Base-by-base conservation (phyloP, 23 tunicate species). In the Pegea sp. region DNA sequence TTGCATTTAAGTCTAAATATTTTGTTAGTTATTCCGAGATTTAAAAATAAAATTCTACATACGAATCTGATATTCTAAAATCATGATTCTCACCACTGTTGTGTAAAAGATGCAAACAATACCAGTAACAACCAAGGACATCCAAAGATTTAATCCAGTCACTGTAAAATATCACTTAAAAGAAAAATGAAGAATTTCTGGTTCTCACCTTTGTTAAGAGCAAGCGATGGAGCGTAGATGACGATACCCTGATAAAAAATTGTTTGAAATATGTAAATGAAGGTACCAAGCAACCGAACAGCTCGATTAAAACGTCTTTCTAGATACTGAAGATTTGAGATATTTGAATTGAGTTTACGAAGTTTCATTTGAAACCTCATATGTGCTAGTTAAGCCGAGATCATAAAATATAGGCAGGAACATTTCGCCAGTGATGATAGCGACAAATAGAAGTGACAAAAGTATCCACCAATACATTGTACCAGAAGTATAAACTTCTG, bases 401-500 rank as follows among this genome's bases (percentile, higher is more conserved):
- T 44, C 32, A 28, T 62, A 77, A 51, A 71, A 77, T 18, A 64
- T 57, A 6, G 90, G 90, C 24, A 77, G 58, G 53, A 28, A 77
- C 5, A 69, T 52, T 64, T 77, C 71, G 4, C 76, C 67, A 24
- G 76, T 69, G 56, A 77, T 48, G 5, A 64, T 49, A 8, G 71
- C 48, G 2, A 66, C 64, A 19, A 69, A 34, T 51, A 77, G 34
- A 28, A 56, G 64, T 22, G 64, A 62, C 18, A 69, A 50, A 44
- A 69, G 25, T 19, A 63, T 29, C 90, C 90, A 87, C 87, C 86
- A 75, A 55, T 74, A 87, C 97, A 87, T 87, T 11, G 97, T 87
- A 22, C 97, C 97, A 46, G 64, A 87, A 28, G 65, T 22, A 53
- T 87, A 87, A 4, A 87, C 77, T 44, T 87, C 97, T 0, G 97